Conservation (phyloP, 2,888 invertebrate genomes). For the Melieria picta region DNA sequence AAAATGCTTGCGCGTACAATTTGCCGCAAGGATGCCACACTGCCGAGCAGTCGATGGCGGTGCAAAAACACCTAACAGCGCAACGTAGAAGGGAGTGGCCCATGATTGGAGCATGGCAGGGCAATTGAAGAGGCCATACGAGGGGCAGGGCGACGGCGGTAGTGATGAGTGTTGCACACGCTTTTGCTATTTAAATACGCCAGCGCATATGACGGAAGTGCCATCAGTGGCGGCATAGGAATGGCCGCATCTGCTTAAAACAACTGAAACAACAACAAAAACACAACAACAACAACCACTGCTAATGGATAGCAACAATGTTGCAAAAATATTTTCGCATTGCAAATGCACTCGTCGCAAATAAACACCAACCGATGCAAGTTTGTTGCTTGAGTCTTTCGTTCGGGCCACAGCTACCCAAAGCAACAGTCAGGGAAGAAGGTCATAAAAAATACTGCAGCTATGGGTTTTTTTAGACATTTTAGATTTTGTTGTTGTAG, state of each 20-base stretch:
- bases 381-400: slow-evolving; percentile 37
- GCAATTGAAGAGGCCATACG: no score
- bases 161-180: no score
- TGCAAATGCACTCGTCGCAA: neutral
- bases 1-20: no score
- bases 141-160: no score
- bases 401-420: neutral
- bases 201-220: no score
- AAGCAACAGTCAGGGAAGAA: no score
- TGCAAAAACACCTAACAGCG: slow-evolving; percentile 18
- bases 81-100: no score
- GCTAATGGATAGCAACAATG: neutral
- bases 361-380: slow-evolving; percentile 16
- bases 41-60: slow-evolving; percentile 39
- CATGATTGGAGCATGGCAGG: no score
- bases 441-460: no score
- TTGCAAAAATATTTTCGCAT: neutral
- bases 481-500: neutral
- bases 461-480: no score
- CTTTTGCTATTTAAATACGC: no score
- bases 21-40: no score
- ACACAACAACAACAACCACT: slow-evolving; percentile 15
- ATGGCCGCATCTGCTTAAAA: slow-evolving; percentile 21
- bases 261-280: slow-evolving; percentile 12
- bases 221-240: neutral